Percentiles rank a stretch among this genome's conserved stretches.
Evolutionary conservation across 2,113 vertebrate genomes (phyloP).

Genomic region (Opisthocomus hoazin): DNA sequence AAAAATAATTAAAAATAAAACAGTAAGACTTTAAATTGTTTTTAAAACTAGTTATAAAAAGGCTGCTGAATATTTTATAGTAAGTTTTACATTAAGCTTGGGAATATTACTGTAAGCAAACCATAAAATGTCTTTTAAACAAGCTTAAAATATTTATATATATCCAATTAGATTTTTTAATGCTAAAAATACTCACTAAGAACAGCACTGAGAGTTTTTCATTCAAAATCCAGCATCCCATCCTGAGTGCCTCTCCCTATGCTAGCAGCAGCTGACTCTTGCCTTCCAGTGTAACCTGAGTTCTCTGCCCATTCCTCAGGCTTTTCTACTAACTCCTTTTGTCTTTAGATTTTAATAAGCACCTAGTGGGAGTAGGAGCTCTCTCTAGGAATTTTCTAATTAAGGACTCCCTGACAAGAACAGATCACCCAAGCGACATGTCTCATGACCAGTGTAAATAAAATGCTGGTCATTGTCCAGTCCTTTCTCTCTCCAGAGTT

Average conservation of each 20-base stretch:
- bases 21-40: constrained; percentile 52
- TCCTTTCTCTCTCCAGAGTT: constrained; percentile 25
- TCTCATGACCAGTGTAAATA: constrained; percentile 62
- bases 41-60: constrained; percentile 60
- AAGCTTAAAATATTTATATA: constrained; percentile 52
- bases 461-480: constrained; percentile 58
- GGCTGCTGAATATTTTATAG: constrained; percentile 60
- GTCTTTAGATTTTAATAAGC: constrained; percentile 61
- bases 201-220: constrained; percentile 67
- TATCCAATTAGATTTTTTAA: constrained; percentile 33
- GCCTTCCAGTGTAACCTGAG: constrained; percentile 10
- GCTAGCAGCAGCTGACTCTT: constrained; percentile 4
- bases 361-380: constrained; percentile 42
- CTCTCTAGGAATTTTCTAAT: constrained; percentile 76
- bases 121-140: constrained; percentile 42
- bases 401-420: constrained; percentile 69
- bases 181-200: constrained; percentile 72
- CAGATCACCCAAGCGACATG: constrained; percentile 43
- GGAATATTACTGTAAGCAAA: constrained; percentile 52
- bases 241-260: constrained; percentile 18
- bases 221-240: constrained; percentile 72
- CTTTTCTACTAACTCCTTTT: constrained; percentile 40
- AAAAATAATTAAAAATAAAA: constrained; percentile 68
- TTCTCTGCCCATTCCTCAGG: not conserved
- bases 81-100: constrained; percentile 55